Conservation (phyloP, 1,140 invertebrate species). For the Drosophila ananassae region DNA sequence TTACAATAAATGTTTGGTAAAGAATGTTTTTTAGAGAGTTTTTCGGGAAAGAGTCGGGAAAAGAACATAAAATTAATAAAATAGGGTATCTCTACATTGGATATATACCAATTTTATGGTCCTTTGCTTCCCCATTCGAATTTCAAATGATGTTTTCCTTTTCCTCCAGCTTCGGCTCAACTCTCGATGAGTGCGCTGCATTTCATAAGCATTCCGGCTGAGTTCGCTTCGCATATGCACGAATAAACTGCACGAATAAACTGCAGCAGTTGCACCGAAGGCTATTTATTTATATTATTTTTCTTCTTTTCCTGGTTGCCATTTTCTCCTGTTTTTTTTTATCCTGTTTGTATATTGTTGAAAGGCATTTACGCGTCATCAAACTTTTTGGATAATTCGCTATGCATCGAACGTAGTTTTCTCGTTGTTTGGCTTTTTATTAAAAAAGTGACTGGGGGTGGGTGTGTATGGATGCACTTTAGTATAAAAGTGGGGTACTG, state of each 20-base stretch:
- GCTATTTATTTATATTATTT: conserved; percentile 8
- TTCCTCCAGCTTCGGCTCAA: conserved; percentile 3
- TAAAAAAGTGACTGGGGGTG: conserved; percentile 45
- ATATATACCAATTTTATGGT: neutral
- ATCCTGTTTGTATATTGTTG: conserved; percentile 46
- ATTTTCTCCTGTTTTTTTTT: conserved; percentile 16
- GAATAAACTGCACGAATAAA: conserved; percentile 36
- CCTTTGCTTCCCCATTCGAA: conserved; percentile 12
- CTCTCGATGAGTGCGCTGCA: conserved; percentile 20
- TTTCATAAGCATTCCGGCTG: conserved; percentile 53
- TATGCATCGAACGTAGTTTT: conserved; percentile 49
- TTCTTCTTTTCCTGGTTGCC: conserved; percentile 11
- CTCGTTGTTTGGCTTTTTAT: conserved; percentile 60
- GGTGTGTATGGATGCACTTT: neutral
- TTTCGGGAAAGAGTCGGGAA: too few relatives aligned
- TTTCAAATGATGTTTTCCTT: conserved; percentile 29
- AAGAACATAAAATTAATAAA: neutral
- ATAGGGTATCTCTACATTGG: neutral
- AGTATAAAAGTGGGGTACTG: conserved; percentile 38
- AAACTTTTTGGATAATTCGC: conserved; percentile 69
- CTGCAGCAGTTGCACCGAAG: conserved; percentile 19
- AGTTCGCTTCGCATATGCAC: conserved; percentile 48
- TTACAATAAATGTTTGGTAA: too few relatives aligned
- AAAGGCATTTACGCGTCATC: conserved; percentile 67
- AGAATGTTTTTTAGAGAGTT: too few relatives aligned